Percentiles rank a stretch among this genome's conserved stretches.
Evolutionary conservation across 2,797 vertebrate genomes (phyloP).

Genomic region (Coendou prehensilis): DNA sequence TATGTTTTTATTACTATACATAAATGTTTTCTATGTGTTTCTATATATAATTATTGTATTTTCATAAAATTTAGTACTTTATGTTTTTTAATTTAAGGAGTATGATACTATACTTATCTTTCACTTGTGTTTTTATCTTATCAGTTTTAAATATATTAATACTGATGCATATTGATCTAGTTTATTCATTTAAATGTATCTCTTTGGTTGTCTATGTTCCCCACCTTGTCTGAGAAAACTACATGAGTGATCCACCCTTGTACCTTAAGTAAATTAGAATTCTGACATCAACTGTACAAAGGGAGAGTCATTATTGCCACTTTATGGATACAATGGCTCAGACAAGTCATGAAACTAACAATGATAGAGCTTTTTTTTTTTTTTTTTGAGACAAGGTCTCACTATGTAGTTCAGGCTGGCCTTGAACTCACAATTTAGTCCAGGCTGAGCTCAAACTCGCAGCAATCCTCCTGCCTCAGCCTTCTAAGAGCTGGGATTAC

Average conservation of each 20-base stretch:
- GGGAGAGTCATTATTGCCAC: background rate
- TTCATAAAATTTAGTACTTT: conserved; percentile 9
- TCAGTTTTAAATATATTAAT: conserved; percentile 12
- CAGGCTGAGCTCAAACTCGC: background rate
- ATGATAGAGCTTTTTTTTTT: background rate
- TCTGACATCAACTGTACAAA: background rate
- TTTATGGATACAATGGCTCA: background rate
- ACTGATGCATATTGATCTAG: background rate
- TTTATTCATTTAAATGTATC: conserved; percentile 35
- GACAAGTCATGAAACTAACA: background rate
- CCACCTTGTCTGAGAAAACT: background rate
- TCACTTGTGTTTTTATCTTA: conserved; percentile 35
- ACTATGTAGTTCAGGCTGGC: background rate
- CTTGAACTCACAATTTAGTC: background rate
- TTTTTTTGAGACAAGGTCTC: background rate
- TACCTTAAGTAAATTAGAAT: background rate
- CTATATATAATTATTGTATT: background rate
- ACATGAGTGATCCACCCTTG: background rate
- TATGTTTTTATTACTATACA: background rate
- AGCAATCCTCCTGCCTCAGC: background rate
- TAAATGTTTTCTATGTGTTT: background rate
- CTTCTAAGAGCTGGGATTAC: background rate
- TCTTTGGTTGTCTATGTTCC: background rate
- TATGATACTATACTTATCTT: background rate
- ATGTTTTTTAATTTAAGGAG: background rate